These are phyloP conservation scores for Cydia fagiglandana DNA, from an alignment of 1,140 invertebrate species.

Conservation along the genomic window DNA sequence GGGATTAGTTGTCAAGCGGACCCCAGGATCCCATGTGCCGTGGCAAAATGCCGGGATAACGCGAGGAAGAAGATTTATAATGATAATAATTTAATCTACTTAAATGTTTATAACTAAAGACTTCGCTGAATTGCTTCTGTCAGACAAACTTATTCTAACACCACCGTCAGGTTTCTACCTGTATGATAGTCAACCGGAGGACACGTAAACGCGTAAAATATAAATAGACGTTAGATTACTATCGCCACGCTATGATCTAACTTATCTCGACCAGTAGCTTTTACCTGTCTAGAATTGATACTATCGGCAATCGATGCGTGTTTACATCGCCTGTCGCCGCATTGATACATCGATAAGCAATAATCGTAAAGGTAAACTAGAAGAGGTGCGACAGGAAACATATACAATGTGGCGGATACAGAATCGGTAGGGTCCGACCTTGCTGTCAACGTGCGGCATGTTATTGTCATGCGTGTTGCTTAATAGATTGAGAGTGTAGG, in stretches of 20 bases:
- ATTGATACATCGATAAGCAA: conserved; percentile 46
- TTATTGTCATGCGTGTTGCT: background rate
- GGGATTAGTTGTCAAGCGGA: too few relatives aligned
- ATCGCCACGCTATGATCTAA: conserved; percentile 1
- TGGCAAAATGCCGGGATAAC: too few relatives aligned
- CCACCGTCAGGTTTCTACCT: background rate
- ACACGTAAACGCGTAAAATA: background rate
- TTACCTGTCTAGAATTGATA: conserved; percentile 23
- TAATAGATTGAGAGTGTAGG: background rate
- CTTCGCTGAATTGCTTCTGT: too few relatives aligned
- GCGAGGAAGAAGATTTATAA: too few relatives aligned
- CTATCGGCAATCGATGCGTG: conserved; percentile 17
- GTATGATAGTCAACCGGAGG: background rate
- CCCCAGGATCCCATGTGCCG: too few relatives aligned
- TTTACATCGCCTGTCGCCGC: conserved; percentile 21
- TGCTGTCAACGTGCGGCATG: conserved; percentile 34
- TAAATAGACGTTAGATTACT: conserved; percentile 10
- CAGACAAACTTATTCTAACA: too few relatives aligned
- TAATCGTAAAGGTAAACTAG: conserved; percentile 66
- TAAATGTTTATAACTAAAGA: too few relatives aligned
- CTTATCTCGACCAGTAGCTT: conserved; percentile 19
- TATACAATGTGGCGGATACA: conserved; percentile 66
- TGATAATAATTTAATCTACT: too few relatives aligned
- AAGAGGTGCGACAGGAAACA: conserved; percentile 64
- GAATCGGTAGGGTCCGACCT: conserved; percentile 64